Conservation (phyloP, 2,797 vertebrate species). For the Lates japonicus region DNA sequence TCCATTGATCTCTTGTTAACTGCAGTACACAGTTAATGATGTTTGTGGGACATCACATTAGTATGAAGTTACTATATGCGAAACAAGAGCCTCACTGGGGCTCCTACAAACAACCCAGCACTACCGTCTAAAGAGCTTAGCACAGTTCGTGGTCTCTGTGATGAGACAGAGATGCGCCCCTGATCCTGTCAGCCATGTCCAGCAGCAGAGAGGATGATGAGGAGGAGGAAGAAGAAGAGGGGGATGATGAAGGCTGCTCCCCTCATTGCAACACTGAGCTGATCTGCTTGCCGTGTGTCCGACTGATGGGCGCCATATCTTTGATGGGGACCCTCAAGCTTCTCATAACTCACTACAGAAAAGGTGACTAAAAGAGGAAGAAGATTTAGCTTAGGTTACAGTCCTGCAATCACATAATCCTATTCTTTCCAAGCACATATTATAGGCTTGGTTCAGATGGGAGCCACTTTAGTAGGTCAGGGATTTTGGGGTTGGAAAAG, state of each 20-base stretch:
- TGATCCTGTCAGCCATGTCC: constrained; percentile 52
- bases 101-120: constrained; percentile 5
- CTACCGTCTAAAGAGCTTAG: constrained; percentile 22
- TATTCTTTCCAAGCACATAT: constrained; percentile 28
- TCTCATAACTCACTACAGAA: constrained; percentile 35
- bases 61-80: not conserved
- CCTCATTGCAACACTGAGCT: constrained; percentile 23
- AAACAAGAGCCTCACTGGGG: too few relatives aligned
- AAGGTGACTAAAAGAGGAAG: constrained; percentile 14
- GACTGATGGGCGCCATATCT: constrained; percentile 53
- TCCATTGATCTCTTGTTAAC: too few relatives aligned
- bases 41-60: not conserved
- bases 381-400: constrained; percentile 44
- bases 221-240: not conserved
- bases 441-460: constrained; percentile 36
- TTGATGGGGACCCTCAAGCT: constrained; percentile 39
- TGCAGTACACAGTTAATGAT: not conserved
- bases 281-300: constrained; percentile 30
- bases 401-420: constrained; percentile 46
- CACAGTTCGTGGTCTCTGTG: constrained; percentile 8
- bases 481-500: constrained; percentile 26
- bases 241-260: constrained; percentile 14
- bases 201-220: constrained; percentile 29
- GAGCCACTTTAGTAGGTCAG: constrained; percentile 45
- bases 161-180: not conserved